Percentiles rank a stretch among this genome's conserved stretches.
Evolutionary conservation across 2,888 invertebrate species (phyloP).

Genomic region (Tinea trinotella): DNA sequence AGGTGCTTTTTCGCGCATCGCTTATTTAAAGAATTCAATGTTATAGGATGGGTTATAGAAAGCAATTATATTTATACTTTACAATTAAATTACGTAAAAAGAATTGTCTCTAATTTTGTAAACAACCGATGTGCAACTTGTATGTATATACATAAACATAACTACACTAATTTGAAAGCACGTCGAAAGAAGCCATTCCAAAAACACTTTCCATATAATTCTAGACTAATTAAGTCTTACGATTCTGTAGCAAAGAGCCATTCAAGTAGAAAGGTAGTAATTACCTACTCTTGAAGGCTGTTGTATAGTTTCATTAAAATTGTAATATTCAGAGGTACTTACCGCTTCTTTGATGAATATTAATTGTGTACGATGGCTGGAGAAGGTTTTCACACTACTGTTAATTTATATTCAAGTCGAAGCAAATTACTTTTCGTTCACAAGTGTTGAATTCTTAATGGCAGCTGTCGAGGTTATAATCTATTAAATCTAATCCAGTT

Average conservation of each 20-base stretch:
- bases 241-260: conserved; percentile 43
- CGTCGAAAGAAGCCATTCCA: conserved; percentile 7
- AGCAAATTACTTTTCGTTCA: conserved; percentile 5
- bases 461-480: not conserved
- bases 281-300: conserved; percentile 36
- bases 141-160: not conserved
- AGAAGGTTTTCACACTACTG: conserved; percentile 4
- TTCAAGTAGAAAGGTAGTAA: conserved; percentile 49
- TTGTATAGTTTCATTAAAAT: conserved; percentile 54
- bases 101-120: too few relatives aligned
- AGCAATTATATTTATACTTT: too few relatives aligned
- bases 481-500: not conserved
- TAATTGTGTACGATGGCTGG: conserved; percentile 37
- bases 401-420: conserved; percentile 6
- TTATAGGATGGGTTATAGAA: too few relatives aligned
- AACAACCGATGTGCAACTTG: too few relatives aligned
- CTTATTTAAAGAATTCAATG: too few relatives aligned
- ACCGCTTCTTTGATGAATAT: conserved; percentile 46
- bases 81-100: too few relatives aligned
- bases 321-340: conserved; percentile 34
- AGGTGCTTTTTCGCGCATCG: too few relatives aligned
- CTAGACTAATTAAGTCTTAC: conserved; percentile 52
- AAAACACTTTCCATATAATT: conserved; percentile 34
- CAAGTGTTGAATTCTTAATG: conserved; percentile 7
- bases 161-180: not conserved